Evolutionary conservation across 2,888 invertebrate species (phyloP), one percentile per base, ranked within the genome.

Genomic region (Epistrophe eligans): DNA sequence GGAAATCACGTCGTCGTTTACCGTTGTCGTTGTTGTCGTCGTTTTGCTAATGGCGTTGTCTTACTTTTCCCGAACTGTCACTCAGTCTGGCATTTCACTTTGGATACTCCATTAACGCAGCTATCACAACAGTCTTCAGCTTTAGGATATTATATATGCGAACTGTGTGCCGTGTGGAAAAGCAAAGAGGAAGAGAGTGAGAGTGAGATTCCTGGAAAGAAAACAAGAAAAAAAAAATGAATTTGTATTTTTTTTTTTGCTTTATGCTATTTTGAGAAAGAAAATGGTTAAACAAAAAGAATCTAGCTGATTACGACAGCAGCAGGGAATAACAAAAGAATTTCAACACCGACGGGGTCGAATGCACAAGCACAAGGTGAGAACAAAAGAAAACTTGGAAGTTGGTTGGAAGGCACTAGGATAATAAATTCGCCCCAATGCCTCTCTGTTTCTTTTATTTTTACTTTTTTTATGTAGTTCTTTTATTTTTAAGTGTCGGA

Each of bases 31-130:
- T 15, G 38, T 35, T 40, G 24, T 24, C 24, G 24, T 24, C 24
- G 24, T 24, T 38, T 24, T 67, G 77, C 84, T 77, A 77, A 84
- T 77, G 66, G 52, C 77, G 67, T 48, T 71, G 76, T 77, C 60
- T 84, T 74, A 70, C 48, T 72, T 73, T 76, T 24, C 45, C 17
- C 50, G 45, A 77, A 57, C 76, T 80, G 80, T 84, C 81, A 77
- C 28, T 64, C 64, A 48, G 64, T 60, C 48, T 74, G 74, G 40
- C 40, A 77, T 50, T 62, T 79, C 45, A 83, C 45, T 77, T 66
- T 13, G 45, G 55, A 32, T 79, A 48, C 67, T 77, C 77, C 73
- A 77, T 81, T 77, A 81, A 72, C 70, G 70, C 50, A 79, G 67
- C 77, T 57, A 57, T 82, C 62, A 77, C 58, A 77, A 67, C 77